phyloP scores from a whole-genome alignment of 2,113 vertebrate genomes.

The Poecilia latipinna region DNA sequence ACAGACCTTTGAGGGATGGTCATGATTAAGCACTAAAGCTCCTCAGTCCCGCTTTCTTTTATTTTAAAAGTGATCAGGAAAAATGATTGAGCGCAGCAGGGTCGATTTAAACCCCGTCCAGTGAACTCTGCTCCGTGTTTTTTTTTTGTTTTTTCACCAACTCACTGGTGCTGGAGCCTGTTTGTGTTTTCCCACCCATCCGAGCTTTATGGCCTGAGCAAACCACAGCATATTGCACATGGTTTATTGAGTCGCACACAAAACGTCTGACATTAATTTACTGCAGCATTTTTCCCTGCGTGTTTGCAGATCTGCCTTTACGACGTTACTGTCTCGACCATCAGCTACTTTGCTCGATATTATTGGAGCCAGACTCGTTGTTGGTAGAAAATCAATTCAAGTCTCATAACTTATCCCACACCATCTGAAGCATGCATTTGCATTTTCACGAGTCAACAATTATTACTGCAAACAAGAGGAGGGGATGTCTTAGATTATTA shows the following conservation, averaged over 20 bases:
- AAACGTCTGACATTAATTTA: too few relatives aligned
- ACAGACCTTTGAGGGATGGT: slow-evolving; percentile 42
- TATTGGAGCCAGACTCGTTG: not conserved
- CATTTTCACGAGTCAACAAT: not conserved
- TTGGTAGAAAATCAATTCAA: not conserved
- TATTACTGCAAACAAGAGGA: not conserved
- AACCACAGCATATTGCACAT: not conserved
- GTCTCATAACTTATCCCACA: not conserved
- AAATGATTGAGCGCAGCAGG: not conserved
- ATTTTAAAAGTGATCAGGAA: not conserved
- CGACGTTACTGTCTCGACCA: not conserved
- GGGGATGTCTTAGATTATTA: not conserved
- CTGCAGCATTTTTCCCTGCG: not conserved
- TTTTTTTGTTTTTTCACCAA: not conserved
- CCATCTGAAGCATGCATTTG: not conserved
- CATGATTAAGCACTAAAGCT: slow-evolving; percentile 24
- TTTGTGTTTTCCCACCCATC: not conserved
- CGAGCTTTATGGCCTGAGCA: not conserved
- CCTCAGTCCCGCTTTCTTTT: not conserved
- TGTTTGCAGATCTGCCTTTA: not conserved
- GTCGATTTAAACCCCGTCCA: not conserved
- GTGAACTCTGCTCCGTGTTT: not conserved
- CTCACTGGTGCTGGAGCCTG: not conserved
- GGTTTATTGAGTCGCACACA: not conserved
- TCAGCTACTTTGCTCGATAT: not conserved